Evolutionary conservation across 64 coral and sea anemone genomes (phyloP).

Genomic region (Stichodactyla helianthus): DNA sequence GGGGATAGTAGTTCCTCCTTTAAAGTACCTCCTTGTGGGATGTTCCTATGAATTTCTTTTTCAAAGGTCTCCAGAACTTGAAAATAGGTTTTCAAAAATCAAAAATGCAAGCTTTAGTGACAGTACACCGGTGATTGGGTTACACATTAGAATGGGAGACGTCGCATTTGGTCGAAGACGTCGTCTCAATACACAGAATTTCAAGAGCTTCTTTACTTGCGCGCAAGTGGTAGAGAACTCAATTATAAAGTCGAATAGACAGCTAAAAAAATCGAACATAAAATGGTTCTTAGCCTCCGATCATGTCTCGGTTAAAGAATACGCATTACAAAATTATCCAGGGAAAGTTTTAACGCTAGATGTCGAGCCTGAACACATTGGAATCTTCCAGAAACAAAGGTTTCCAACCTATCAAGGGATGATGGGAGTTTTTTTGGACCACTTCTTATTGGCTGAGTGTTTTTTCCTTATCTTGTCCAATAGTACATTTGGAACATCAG

Average conservation of each 20-base stretch:
- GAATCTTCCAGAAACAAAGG: conserved; percentile 23
- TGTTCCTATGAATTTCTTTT: conserved; percentile 59
- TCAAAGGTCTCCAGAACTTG: conserved; percentile 24
- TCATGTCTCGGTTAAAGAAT: conserved; percentile 23
- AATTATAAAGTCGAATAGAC: conserved; percentile 1
- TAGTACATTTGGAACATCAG: conserved; percentile 62
- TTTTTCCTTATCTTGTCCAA: conserved; percentile 56
- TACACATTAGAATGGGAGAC: conserved; percentile 62
- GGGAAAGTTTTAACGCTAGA: conserved; percentile 40
- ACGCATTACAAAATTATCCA: conserved; percentile 31
- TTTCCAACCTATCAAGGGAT: conserved; percentile 46
- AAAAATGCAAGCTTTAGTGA: conserved; percentile 20
- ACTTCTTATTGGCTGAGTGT: conserved; percentile 63
- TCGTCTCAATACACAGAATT: conserved; percentile 17
- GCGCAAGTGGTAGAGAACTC: conserved; percentile 20
- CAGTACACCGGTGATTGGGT: conserved; percentile 22
- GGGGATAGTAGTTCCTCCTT: conserved; percentile 6
- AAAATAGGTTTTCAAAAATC: conserved; percentile 16
- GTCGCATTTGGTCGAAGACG: not conserved
- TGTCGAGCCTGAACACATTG: conserved; percentile 56
- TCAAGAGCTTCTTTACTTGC: conserved; percentile 34
- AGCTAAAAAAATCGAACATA: conserved; percentile 3
- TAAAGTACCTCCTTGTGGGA: conserved; percentile 31
- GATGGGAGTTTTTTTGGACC: conserved; percentile 49
- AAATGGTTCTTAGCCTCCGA: conserved; percentile 78